A percentile compares a stretch with the other conserved stretches of the same genome.
phyloP scores from a whole-genome alignment of 2,797 vertebrate species.

The Gymnocypris eckloni region DNA sequence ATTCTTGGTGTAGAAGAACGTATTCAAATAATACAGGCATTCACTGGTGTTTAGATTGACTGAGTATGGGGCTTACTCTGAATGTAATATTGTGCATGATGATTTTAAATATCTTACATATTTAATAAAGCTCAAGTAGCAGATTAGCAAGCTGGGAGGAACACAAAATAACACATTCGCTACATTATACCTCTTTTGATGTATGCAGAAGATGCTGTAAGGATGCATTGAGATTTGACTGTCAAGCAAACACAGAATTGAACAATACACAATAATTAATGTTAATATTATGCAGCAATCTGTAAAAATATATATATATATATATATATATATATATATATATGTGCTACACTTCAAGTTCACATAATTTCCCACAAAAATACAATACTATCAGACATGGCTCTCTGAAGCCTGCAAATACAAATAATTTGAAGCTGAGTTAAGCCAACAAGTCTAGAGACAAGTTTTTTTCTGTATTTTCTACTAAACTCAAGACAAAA shows the following conservation, averaged over 20 bases:
- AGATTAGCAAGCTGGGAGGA: neutral
- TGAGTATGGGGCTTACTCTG: neutral
- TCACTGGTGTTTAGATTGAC: neutral
- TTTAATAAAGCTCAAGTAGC: neutral
- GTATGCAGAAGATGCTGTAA: neutral
- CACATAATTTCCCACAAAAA: neutral
- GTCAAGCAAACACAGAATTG: neutral
- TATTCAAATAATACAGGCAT: neutral
- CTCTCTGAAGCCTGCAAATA: neutral
- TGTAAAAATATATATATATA: neutral
- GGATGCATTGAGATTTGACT: too few relatives aligned
- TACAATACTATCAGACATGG: neutral
- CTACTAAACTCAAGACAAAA: neutral
- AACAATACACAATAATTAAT: neutral
- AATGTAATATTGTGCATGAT: neutral
- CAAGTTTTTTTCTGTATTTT: neutral
- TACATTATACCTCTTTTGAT: neutral
- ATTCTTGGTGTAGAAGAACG: neutral
- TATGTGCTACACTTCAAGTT: neutral
- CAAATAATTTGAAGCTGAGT: neutral
- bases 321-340: too few relatives aligned
- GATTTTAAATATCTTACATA: too few relatives aligned
- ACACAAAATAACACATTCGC: neutral
- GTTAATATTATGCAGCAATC: neutral
- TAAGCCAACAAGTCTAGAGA: neutral